Evolutionary conservation across 2,888 invertebrate genomes (phyloP).

Genomic region (Trilocha varians): DNA sequence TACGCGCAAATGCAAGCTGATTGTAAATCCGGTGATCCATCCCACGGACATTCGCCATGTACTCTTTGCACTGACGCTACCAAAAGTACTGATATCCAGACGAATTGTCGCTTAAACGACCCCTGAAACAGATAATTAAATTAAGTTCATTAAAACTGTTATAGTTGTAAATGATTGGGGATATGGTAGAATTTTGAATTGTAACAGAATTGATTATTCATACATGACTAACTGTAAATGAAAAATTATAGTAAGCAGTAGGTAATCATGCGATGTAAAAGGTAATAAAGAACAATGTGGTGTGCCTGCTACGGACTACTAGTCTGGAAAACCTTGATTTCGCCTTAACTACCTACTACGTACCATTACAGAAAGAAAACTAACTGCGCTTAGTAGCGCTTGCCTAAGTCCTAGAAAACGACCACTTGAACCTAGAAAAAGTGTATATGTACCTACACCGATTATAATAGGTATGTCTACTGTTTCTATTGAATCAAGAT

Average conservation of each 20-base stretch:
- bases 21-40: slow-evolving; percentile 80
- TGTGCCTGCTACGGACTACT: slow-evolving; percentile 50
- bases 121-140: slow-evolving; percentile 24
- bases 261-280: slow-evolving; percentile 45
- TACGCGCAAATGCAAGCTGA: slow-evolving; percentile 91
- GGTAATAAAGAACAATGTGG: slow-evolving; percentile 47
- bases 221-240: neutral
- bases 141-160: slow-evolving; percentile 1
- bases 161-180: too few relatives aligned
- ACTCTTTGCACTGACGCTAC: slow-evolving; percentile 27
- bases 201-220: neutral
- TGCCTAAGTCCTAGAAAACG: too few relatives aligned
- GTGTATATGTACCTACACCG: neutral
- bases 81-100: slow-evolving; percentile 30
- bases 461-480: neutral
- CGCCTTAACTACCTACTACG: slow-evolving; percentile 29
- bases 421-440: too few relatives aligned
- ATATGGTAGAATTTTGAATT: neutral
- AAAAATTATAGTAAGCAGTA: slow-evolving; percentile 12
- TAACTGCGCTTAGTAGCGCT: too few relatives aligned
- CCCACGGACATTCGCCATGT: slow-evolving; percentile 88
- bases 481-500: too few relatives aligned
- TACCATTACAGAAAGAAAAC: neutral
- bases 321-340: slow-evolving; percentile 59
- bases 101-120: slow-evolving; percentile 18